These are phyloP conservation scores for Leucoma salicis DNA, from an alignment of 2,888 invertebrate genomes.

Conservation along the genomic window DNA sequence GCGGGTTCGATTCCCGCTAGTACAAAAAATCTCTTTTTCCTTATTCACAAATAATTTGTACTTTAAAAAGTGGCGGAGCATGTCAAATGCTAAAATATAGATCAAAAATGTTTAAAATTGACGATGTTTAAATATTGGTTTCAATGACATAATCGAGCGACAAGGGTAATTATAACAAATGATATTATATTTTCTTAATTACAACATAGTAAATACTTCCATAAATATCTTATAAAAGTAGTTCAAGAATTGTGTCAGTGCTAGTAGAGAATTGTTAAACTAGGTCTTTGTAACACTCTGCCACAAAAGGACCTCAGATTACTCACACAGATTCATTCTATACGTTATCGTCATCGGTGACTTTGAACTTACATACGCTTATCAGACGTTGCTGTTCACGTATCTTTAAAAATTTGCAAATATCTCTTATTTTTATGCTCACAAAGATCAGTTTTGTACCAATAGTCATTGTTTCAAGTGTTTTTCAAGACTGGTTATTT, in stretches of 20 bases:
- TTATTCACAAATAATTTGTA: too few relatives aligned
- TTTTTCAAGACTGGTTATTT: conserved; percentile 15
- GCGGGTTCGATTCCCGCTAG: too few relatives aligned
- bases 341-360: conserved; percentile 51
- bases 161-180: too few relatives aligned
- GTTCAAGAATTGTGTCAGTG: conserved; percentile 25
- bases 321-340: conserved; percentile 32
- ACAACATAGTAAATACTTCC: too few relatives aligned
- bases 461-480: conserved; percentile 6
- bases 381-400: conserved; percentile 3
- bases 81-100: too few relatives aligned
- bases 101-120: too few relatives aligned
- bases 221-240: too few relatives aligned
- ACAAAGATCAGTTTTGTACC: conserved; percentile 16
- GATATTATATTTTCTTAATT: too few relatives aligned
- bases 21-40: too few relatives aligned
- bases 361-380: conserved; percentile 60
- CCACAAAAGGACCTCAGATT: conserved; percentile 20
- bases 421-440: conserved; percentile 6
- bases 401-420: background rate
- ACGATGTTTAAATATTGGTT: too few relatives aligned
- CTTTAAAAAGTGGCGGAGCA: too few relatives aligned
- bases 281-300: conserved; percentile 30
- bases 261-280: conserved; percentile 18
- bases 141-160: too few relatives aligned